phyloP scores from a whole-genome alignment of 2,113 vertebrate genomes.

The Laticauda laticaudata region DNA sequence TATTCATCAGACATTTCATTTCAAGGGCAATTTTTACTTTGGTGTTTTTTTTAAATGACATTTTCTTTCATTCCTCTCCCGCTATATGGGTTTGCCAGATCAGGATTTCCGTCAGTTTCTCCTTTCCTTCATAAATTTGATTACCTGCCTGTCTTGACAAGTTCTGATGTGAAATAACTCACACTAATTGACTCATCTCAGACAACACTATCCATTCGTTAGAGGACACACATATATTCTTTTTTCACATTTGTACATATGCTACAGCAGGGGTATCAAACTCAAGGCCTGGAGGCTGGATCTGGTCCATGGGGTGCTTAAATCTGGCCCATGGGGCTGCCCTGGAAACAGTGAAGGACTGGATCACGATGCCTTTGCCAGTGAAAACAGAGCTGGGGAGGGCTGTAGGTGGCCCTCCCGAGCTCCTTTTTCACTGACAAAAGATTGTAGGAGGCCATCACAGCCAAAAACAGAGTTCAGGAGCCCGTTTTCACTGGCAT shows the following conservation, averaged over 20 bases:
- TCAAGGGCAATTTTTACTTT: neutral
- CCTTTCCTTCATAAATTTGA: constrained; percentile 1
- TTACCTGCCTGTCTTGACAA: neutral
- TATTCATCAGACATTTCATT: neutral
- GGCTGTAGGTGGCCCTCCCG: no score
- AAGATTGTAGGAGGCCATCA: no score
- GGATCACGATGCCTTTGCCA: no score
- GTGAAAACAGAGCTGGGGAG: no score
- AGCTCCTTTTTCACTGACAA: no score
- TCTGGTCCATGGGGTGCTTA: no score
- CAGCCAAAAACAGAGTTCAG: no score
- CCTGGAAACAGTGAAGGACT: no score
- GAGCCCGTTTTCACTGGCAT: no score
- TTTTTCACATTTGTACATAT: neutral
- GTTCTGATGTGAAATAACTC: constrained; percentile 1
- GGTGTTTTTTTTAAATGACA: neutral
- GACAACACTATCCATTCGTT: neutral
- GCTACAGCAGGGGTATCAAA: neutral
- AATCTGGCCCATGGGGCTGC: no score
- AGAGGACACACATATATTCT: neutral
- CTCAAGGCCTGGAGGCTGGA: no score
- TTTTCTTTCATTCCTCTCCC: neutral
- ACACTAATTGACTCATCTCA: neutral
- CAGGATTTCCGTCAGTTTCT: neutral
- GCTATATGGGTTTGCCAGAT: neutral